Conservation (phyloP, 2,888 invertebrate species). For the Leptinotarsa tumamoca region DNA sequence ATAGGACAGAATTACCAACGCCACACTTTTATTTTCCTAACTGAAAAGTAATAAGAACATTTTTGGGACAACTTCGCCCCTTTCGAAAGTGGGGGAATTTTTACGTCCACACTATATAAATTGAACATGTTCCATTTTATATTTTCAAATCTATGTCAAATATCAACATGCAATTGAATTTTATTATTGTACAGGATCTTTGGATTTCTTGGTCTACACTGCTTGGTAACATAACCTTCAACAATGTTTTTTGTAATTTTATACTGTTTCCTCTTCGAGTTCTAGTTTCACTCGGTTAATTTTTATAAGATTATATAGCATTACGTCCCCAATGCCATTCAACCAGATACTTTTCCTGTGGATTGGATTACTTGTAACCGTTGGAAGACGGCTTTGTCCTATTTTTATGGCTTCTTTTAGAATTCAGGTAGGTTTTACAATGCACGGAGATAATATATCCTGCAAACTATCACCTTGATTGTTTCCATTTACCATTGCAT, state of each 20-base stretch:
- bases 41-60: too few species aligned
- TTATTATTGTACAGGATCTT: too few species aligned
- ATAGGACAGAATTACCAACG: too few species aligned
- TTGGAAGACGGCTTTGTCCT: conserved; percentile 4
- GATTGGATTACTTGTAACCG: conserved; percentile 10
- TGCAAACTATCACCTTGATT: background rate
- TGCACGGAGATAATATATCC: background rate
- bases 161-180: too few species aligned
- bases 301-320: background rate
- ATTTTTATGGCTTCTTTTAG: conserved; percentile 3
- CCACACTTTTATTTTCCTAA: too few species aligned
- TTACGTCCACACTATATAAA: too few species aligned
- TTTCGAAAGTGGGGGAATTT: too few species aligned
- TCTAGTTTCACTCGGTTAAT: background rate
- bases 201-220: too few species aligned
- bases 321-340: conserved; percentile 6
- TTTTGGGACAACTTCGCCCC: too few species aligned
- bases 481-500: background rate
- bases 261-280: background rate
- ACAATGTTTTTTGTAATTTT: background rate
- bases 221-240: too few species aligned
- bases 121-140: too few species aligned
- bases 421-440: background rate
- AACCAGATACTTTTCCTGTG: conserved; percentile 6
- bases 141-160: too few species aligned